Evolutionary conservation across 2,888 invertebrate species (phyloP).

Genomic region (Aphidoletes aphidimyza): DNA sequence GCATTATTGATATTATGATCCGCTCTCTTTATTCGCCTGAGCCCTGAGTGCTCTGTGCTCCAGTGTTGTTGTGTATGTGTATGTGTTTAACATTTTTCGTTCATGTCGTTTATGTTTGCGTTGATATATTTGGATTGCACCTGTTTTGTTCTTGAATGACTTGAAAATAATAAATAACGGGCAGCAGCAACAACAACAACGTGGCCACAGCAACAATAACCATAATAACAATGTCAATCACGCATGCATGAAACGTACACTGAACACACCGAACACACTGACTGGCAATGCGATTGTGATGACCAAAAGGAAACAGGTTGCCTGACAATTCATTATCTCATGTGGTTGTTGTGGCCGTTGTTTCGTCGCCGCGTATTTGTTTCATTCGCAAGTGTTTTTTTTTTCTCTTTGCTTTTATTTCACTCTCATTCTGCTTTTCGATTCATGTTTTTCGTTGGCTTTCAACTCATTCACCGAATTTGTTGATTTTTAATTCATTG

Average conservation of each 20-base stretch:
- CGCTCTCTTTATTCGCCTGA: slow-evolving; percentile 23
- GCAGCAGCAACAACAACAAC: too few species aligned
- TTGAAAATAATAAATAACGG: slow-evolving; percentile 52
- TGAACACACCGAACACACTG: not conserved
- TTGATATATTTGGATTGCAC: slow-evolving; percentile 50
- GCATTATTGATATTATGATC: slow-evolving; percentile 19
- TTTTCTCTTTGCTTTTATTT: not conserved
- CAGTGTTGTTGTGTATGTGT: not conserved
- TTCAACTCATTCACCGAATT: slow-evolving; percentile 46
- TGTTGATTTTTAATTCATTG: slow-evolving; percentile 35
- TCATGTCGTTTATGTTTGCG: slow-evolving; percentile 29
- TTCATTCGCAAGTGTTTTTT: not conserved
- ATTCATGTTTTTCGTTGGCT: not conserved
- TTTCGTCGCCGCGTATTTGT: not conserved
- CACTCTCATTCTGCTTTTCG: not conserved
- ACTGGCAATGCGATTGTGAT: not conserved
- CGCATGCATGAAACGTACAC: slow-evolving; percentile 47
- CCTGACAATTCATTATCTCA: slow-evolving; percentile 52
- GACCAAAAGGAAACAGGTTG: slow-evolving; percentile 53
- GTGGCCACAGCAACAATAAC: slow-evolving; percentile 52
- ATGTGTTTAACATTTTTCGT: slow-evolving; percentile 36
- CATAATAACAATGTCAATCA: slow-evolving; percentile 52
- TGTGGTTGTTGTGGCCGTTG: not conserved
- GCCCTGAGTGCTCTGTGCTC: not conserved
- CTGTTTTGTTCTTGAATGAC: slow-evolving; percentile 40